Evolutionary conservation across 2,113 vertebrate species (phyloP).

Genomic region (Chlorodrepanis virens): DNA sequence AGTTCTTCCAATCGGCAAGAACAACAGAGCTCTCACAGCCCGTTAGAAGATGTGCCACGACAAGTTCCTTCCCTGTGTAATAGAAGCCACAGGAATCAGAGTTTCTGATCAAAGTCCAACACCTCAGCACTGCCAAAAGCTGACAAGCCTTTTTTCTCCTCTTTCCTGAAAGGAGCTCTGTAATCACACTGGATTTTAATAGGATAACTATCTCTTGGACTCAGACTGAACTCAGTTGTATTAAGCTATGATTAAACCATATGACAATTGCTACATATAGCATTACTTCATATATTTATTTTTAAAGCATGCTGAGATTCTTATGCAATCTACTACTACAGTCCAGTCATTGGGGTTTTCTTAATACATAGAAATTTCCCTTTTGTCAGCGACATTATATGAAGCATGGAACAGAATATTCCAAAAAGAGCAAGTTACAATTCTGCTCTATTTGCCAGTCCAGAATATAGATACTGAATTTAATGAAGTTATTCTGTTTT

Average conservation of each 20-base stretch:
- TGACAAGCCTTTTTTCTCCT: slow-evolving; percentile 25
- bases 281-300: slow-evolving; percentile 45
- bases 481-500: neutral
- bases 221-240: slow-evolving; percentile 14
- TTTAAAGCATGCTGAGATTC: neutral
- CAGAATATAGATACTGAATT: neutral
- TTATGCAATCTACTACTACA: neutral
- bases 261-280: neutral
- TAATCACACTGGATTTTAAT: slow-evolving; percentile 58
- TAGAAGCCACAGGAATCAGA: slow-evolving; percentile 58
- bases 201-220: slow-evolving; percentile 58
- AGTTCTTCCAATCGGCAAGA: slow-evolving; percentile 60
- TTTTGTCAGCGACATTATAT: neutral
- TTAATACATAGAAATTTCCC: neutral
- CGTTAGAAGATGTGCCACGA: slow-evolving; percentile 61
- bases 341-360: neutral
- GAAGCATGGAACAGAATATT: neutral
- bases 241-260: slow-evolving; percentile 39
- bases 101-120: slow-evolving; percentile 46
- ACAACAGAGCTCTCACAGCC: slow-evolving; percentile 44
- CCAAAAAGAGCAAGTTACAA: neutral
- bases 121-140: slow-evolving; percentile 57
- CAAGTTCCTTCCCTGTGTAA: slow-evolving; percentile 57
- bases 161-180: slow-evolving; percentile 46
- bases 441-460: neutral